Conservation (phyloP, 2,113 vertebrate species). For the Miniopterus natalensis region DNA sequence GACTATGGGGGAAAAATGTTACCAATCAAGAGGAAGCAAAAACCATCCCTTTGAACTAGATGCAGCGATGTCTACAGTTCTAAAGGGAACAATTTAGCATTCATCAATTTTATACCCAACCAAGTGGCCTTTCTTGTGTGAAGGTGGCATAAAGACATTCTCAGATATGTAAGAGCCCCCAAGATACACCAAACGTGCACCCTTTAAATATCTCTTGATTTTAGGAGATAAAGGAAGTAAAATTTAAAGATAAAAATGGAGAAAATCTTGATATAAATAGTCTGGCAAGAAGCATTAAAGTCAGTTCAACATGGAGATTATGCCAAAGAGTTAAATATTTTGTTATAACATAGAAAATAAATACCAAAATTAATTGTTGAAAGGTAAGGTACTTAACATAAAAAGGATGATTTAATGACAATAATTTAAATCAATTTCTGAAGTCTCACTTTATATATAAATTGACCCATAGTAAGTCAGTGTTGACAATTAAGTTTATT, state of each 20-base stretch:
- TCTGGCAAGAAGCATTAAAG: background rate
- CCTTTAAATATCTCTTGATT: background rate
- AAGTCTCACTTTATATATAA: background rate
- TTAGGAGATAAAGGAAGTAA: background rate
- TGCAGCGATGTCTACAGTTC: background rate
- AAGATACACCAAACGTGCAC: background rate
- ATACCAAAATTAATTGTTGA: conserved; percentile 15
- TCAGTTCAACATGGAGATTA: background rate
- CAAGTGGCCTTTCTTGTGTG: background rate
- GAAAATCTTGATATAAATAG: background rate
- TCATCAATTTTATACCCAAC: conserved; percentile 13
- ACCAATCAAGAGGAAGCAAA: background rate
- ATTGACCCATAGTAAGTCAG: background rate
- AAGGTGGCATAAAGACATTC: background rate
- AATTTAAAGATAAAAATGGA: background rate
- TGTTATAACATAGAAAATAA: background rate
- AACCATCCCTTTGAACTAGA: background rate
- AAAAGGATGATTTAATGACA: background rate
- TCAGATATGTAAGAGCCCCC: background rate
- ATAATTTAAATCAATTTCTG: background rate
- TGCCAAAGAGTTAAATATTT: background rate
- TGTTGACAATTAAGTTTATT: background rate
- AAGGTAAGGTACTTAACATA: background rate
- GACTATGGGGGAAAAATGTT: background rate
- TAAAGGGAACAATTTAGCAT: background rate